Percentiles rank a stretch among this genome's conserved stretches.
These are phyloP conservation scores for Hybognathus amarus DNA, from an alignment of 2,797 vertebrate species.

Conservation along the genomic window DNA sequence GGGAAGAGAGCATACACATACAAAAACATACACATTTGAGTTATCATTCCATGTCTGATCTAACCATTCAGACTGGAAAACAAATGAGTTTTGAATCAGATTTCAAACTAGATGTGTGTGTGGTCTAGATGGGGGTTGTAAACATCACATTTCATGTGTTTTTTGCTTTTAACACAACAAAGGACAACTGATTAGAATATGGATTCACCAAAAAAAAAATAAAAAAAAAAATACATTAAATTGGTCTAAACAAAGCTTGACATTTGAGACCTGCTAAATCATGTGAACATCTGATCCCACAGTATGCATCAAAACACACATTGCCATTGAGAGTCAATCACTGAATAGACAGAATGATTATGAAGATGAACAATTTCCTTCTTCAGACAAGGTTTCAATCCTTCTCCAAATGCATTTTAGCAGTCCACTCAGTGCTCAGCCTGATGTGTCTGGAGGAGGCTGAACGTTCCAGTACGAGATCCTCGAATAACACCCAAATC, in stretches of 20 bases:
- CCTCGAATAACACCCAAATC: not conserved
- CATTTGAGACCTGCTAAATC: not conserved
- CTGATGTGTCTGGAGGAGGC: not conserved
- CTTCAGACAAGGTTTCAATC: not conserved
- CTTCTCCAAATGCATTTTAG: constrained; percentile 4
- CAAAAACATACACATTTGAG: not conserved
- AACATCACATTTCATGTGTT: not conserved
- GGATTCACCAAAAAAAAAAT: not conserved
- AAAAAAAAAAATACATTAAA: not conserved
- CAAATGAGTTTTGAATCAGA: not conserved
- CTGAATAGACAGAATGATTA: not conserved
- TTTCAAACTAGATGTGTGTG: not conserved
- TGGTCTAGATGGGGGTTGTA: not conserved
- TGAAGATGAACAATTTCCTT: not conserved
- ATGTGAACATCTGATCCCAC: constrained; percentile 12
- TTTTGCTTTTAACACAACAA: constrained; percentile 3
- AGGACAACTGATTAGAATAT: not conserved
- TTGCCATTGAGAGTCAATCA: constrained; percentile 12
- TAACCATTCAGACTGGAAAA: not conserved
- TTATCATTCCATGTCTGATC: not conserved
- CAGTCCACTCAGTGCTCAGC: not conserved
- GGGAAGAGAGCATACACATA: too few relatives aligned
- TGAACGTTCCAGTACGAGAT: constrained; percentile 3
- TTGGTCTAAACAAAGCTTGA: constrained; percentile 17
- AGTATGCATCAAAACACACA: constrained; percentile 1